Conservation (phyloP, 2,113 vertebrate species). For the Leuciscus idus region DNA sequence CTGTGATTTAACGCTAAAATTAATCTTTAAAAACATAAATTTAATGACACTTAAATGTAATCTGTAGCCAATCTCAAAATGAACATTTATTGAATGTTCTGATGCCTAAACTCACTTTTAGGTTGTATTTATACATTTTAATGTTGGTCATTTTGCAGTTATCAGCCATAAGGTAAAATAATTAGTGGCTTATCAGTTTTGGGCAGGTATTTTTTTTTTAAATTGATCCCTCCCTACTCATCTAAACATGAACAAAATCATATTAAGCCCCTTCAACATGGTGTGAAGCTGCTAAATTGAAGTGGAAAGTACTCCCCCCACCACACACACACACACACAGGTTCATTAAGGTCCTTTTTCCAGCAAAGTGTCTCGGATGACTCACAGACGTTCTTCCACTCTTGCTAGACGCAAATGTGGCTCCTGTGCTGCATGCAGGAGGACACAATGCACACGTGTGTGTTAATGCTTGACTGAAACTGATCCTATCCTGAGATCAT, state of each 20-base stretch:
- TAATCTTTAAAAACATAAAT: background rate
- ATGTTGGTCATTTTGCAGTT: too few species aligned
- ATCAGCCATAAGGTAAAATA: too few species aligned
- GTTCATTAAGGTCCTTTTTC: conserved; percentile 6
- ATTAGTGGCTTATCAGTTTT: too few species aligned
- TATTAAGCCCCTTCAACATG: background rate
- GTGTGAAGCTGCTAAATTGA: background rate
- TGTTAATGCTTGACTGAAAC: conserved; percentile 55
- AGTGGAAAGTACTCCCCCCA: background rate
- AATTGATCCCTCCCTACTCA: background rate
- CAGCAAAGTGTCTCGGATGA: conserved; percentile 1
- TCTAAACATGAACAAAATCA: too few species aligned
- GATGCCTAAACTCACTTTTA: too few species aligned
- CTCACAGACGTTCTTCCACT: conserved; percentile 22
- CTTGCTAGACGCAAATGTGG: conserved; percentile 30
- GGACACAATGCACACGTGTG: conserved; percentile 58
- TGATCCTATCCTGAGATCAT: conserved; percentile 50
- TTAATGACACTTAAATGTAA: too few species aligned
- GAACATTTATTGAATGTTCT: too few species aligned
- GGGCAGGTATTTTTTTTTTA: background rate
- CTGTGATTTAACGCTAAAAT: background rate
- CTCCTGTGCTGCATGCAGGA: background rate
- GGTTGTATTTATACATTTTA: too few species aligned
- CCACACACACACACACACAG: background rate
- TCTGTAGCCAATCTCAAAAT: too few species aligned